Evolutionary conservation across 1,140 invertebrate species (phyloP).

Genomic region (Panagrolaimus sp.): DNA sequence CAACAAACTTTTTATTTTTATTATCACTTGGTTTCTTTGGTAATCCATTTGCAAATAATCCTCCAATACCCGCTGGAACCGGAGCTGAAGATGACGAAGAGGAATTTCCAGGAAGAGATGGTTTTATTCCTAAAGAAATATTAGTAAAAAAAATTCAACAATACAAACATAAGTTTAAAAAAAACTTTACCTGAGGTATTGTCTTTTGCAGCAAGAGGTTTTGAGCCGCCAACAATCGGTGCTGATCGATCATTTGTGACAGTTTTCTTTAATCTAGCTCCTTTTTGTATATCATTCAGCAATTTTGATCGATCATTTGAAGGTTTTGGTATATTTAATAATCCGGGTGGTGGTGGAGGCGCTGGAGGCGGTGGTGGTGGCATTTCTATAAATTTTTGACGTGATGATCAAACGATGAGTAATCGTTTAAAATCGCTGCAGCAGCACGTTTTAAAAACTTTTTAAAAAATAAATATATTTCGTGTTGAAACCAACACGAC

Average conservation of each 20-base stretch:
- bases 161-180: background rate
- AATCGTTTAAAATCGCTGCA: too few relatives aligned
- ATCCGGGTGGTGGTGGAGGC: background rate
- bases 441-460: too few relatives aligned
- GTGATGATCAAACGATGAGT: too few relatives aligned
- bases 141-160: too few relatives aligned
- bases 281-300: background rate
- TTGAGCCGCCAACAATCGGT: background rate
- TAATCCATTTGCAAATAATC: conserved; percentile 5
- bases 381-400: background rate
- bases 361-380: background rate
- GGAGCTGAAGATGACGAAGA: background rate
- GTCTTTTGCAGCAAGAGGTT: background rate
- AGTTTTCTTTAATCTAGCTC: background rate
- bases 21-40: conserved; percentile 8
- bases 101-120: background rate
- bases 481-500: too few relatives aligned
- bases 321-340: background rate
- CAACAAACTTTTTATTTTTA: background rate
- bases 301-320: conserved; percentile 5
- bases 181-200: background rate
- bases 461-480: too few relatives aligned
- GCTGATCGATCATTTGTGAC: conserved; percentile 9
- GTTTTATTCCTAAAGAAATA: background rate
- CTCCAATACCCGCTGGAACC: background rate